A percentile compares a stretch with the other conserved stretches of the same genome.
phyloP scores from a whole-genome alignment of 2,888 invertebrate species.

The Oxystoma pomonae region DNA sequence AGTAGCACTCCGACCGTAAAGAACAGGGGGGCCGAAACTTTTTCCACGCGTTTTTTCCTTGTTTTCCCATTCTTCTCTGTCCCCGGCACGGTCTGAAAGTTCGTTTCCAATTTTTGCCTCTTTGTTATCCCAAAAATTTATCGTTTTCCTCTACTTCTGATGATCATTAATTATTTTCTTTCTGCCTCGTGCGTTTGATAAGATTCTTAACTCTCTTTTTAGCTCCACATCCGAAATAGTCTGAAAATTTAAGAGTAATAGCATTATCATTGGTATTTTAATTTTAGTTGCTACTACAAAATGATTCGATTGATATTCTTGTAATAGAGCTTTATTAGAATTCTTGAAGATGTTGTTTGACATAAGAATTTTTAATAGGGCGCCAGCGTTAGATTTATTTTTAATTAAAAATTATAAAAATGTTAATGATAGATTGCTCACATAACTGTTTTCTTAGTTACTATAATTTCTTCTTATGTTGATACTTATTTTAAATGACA shows the following conservation, averaged over 20 bases:
- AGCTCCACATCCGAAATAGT: not conserved
- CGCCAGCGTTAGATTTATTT: not conserved
- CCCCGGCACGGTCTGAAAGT: not conserved
- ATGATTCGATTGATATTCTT: too few relatives aligned
- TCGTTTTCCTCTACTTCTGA: constrained; percentile 21
- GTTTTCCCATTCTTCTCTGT: not conserved
- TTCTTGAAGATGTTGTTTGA: not conserved
- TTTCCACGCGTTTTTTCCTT: not conserved
- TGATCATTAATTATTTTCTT: constrained; percentile 28
- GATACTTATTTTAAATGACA: too few relatives aligned
- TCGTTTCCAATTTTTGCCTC: constrained; percentile 27
- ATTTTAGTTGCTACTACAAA: too few relatives aligned
- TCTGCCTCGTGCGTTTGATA: constrained; percentile 23
- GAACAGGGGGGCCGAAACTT: not conserved
- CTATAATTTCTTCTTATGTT: too few relatives aligned
- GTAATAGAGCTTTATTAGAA: too few relatives aligned
- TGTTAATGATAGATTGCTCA: not conserved
- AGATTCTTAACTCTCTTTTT: constrained; percentile 3
- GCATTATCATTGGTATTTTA: too few relatives aligned
- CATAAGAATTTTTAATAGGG: not conserved
- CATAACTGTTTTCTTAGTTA: too few relatives aligned
- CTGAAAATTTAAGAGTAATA: not conserved
- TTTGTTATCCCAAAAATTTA: constrained; percentile 23
- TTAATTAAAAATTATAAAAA: not conserved
- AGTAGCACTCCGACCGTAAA: not conserved